Evolutionary conservation across 2,888 invertebrate genomes (phyloP).

Genomic region (Trichogramma evanescens): DNA sequence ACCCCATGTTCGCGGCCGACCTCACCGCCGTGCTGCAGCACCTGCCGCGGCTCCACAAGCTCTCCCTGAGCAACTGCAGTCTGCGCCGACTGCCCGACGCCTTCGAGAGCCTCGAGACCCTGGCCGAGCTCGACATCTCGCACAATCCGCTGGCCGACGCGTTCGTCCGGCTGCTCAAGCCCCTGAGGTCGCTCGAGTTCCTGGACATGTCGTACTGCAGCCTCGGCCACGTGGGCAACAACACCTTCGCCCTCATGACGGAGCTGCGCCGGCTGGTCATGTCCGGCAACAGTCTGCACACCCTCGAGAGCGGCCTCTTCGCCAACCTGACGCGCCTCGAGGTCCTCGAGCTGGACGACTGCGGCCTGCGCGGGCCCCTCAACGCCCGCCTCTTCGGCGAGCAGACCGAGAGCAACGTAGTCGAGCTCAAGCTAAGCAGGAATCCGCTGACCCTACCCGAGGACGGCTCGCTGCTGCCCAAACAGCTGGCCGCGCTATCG

Average conservation of each 20-base stretch:
- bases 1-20: constrained; percentile 62
- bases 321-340: constrained; percentile 61
- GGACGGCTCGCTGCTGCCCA: constrained; percentile 57
- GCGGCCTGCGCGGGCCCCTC: constrained; percentile 58
- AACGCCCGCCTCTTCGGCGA: constrained; percentile 64
- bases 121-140: constrained; percentile 64
- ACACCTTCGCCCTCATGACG: constrained; percentile 64
- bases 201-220: constrained; percentile 69
- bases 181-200: constrained; percentile 60
- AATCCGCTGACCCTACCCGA: constrained; percentile 60
- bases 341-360: constrained; percentile 62
- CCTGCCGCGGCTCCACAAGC: constrained; percentile 57
- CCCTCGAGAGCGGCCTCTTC: constrained; percentile 61
- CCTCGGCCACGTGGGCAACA: constrained; percentile 58
- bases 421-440: constrained; percentile 61
- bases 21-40: constrained; percentile 61
- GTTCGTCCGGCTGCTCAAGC: constrained; percentile 59
- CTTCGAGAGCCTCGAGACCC: constrained; percentile 59
- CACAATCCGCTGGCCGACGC: constrained; percentile 64
- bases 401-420: constrained; percentile 58
- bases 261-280: constrained; percentile 59
- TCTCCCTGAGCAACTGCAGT: constrained; percentile 63
- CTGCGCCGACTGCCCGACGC: constrained; percentile 59
- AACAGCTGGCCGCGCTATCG: constrained; percentile 58
- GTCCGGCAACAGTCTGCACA: constrained; percentile 62